Percentiles rank a stretch among this genome's conserved stretches.
Evolutionary conservation across 2,797 vertebrate genomes (phyloP).

Genomic region (Hirundo rustica): DNA sequence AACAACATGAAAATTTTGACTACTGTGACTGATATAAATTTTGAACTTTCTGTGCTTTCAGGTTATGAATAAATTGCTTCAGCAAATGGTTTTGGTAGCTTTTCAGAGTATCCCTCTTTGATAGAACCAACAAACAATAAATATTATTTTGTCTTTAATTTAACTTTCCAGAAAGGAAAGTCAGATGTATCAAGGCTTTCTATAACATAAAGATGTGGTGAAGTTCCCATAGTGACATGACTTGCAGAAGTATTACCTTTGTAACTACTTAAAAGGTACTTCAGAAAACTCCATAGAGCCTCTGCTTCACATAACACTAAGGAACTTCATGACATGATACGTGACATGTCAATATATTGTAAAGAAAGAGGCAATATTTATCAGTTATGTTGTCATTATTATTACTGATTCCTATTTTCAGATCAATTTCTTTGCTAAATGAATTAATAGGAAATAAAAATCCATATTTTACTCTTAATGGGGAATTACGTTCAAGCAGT

Average conservation of each 20-base stretch:
- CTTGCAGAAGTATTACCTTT: background rate
- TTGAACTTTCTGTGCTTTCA: background rate
- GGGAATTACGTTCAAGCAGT: background rate
- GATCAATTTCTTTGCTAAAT: background rate
- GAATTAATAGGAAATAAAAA: background rate
- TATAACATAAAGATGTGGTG: background rate
- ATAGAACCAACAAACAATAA: background rate
- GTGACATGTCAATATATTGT: background rate
- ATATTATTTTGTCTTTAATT: background rate
- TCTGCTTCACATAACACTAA: background rate
- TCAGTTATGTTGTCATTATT: background rate
- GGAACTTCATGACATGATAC: background rate
- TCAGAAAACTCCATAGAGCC: background rate
- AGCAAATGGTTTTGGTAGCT: background rate
- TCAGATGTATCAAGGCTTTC: background rate
- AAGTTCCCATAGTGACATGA: background rate
- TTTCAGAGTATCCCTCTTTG: background rate
- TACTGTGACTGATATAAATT: background rate
- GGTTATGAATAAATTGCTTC: background rate
- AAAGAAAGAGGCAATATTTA: background rate
- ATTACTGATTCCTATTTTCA: background rate
- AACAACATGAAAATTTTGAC: background rate
- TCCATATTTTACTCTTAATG: background rate
- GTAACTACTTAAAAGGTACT: background rate
- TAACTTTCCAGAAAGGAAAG: background rate